Conservation (phyloP, 2,888 invertebrate genomes). For the Orchesellides sinensis region DNA sequence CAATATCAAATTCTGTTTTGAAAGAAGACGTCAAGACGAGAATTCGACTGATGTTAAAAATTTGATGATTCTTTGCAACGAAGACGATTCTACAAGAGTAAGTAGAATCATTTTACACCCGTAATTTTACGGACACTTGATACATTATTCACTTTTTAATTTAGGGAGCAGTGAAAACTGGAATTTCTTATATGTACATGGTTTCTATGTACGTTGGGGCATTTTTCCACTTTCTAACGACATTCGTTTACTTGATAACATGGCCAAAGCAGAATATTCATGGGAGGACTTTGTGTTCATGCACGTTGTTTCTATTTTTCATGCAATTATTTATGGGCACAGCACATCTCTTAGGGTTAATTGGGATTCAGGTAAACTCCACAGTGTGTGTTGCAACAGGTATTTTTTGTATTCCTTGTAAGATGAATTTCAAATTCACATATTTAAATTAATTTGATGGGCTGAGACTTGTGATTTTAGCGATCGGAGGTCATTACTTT, state of each 20-base stretch:
- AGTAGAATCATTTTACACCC: background rate
- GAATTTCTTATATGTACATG: constrained; percentile 36
- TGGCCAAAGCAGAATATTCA: constrained; percentile 56
- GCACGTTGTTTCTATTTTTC: constrained; percentile 28
- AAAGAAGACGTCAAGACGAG: background rate
- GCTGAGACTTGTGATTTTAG: constrained; percentile 17
- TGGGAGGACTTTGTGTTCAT: constrained; percentile 42
- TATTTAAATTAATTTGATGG: background rate
- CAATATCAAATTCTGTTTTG: background rate
- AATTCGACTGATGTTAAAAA: background rate
- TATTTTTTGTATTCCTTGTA: background rate
- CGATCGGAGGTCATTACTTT: constrained; percentile 36
- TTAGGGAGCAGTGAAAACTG: background rate
- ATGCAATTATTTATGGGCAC: constrained; percentile 49
- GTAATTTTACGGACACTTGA: background rate
- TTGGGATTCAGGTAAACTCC: background rate
- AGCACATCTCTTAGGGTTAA: constrained; percentile 29
- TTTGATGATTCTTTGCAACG: background rate
- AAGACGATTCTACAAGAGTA: background rate
- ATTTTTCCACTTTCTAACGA: constrained; percentile 32
- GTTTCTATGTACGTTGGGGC: constrained; percentile 42
- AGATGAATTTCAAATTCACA: background rate
- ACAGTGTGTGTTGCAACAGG: background rate
- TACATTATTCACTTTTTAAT: background rate
- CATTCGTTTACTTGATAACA: constrained; percentile 24